Evolutionary conservation across 2,113 vertebrate genomes (phyloP), one percentile per base, ranked within the genome.

Genomic region (Actenoides hombroni): DNA sequence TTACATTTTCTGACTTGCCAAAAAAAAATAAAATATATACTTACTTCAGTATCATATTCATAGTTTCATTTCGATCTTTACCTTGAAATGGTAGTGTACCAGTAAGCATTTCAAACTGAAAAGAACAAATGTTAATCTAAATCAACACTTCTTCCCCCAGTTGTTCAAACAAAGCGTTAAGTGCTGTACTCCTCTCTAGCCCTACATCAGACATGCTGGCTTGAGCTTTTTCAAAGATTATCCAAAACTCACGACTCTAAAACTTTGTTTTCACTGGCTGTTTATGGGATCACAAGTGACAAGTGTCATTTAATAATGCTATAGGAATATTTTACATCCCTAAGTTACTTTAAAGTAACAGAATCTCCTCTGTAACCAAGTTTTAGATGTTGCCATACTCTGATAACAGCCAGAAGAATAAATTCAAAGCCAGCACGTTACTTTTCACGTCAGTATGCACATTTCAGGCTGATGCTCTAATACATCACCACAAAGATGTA

Each of bases 41-140:
- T 99, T 98, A 99, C 99, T 99, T 99, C 76, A 99, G 98, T 90
- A 99, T 99, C 99, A 99, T 99, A 98, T 99, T 99, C 99, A 99
- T 99, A 69, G 99, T 99, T 95, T 99, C 99, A 73, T 99, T 99
- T 94, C 99, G 98, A 96, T 99, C 99, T 98, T 99, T 99, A 93
- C 99, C 99, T 99, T 99, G 99, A 97, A 99, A 99, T 59, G 99
- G 99, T 94, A 99, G 98, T 26, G 99, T 99, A 96, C 99, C 99
- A 31, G 99, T 99, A 89, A 99, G 98, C 99, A 99, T 99, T 97
- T 99, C 99, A 98, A 99, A 99, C 99, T 99, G 95, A 74, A 96
- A 97, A 94, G 95, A 95, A 96, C 69, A 97, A 97, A 96, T 13
- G 73, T 90, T 96, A 91, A 71, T 87, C 85, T 88, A 56, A 93